Evolutionary conservation across 2,797 vertebrate genomes (phyloP), one percentile per base, ranked within the genome.

Genomic region (Aselliscus stoliczkanus): DNA sequence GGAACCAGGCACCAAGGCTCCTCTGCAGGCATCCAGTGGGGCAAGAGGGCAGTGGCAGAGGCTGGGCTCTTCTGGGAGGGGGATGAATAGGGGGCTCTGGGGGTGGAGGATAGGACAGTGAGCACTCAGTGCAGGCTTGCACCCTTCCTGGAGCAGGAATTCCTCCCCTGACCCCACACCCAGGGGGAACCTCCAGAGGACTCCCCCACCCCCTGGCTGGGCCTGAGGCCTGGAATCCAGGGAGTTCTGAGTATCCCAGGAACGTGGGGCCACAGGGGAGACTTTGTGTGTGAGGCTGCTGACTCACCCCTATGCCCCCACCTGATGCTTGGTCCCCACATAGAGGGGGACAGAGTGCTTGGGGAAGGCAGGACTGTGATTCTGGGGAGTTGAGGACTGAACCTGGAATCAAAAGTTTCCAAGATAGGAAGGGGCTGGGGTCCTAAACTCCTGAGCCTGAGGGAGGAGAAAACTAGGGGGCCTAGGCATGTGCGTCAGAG

Each of bases 201-300:
- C 82, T 72, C 62, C 62, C 77, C 90, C 90, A 82, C 54, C 84
- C 93, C 34, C 84, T 83, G 50, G 13, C 80, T 91, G 88, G 81
- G 96, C 94, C 92, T 54, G 44, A 76, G 67, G 96, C 96, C 90
- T 13, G 29, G 97, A 97, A 97, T 97, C 87, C 62, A 50, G 90
- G 92, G 97, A 97, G 97, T 96, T 95, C 94, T 0, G 65, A 97
- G 62, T 89, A 97, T 97, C 88, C 82, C 79, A 94, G 94, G 96
- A 97, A 97, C 27, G 97, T 94, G 90, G 96, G 95, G n/a, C 88
- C 92, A 96, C 90, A 94, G 95, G 94, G 50, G 92, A 42, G 65
- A 86, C 96, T 96, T 96, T 97, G 96, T 97, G 58, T 90, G 15
- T 75, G 70, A 93, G 82, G 83, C 85, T 91, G 96, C 96, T 97